Evolutionary conservation across 2,797 vertebrate genomes (phyloP).

Genomic region (Ptychadena robeensis): DNA sequence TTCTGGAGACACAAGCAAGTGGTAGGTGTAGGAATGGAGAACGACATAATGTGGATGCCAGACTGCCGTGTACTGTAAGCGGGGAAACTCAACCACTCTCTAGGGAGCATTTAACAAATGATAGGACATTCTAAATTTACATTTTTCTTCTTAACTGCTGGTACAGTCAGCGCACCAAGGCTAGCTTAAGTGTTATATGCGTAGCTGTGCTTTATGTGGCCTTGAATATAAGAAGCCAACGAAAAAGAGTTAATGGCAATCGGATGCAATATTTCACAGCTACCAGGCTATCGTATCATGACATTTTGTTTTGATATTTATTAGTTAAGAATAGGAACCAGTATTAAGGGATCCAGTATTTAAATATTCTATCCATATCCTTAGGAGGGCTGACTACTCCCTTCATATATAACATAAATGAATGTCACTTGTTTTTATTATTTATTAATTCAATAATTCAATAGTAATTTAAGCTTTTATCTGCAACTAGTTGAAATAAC

Average conservation of each 20-base stretch:
- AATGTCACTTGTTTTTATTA: too few relatives aligned
- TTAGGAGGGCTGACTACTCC: too few relatives aligned
- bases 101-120: slow-evolving; percentile 42
- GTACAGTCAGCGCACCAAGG: background rate
- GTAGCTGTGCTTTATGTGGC: background rate
- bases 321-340: too few relatives aligned
- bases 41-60: slow-evolving; percentile 25
- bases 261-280: too few relatives aligned
- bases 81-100: slow-evolving; percentile 27
- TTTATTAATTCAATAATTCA: too few relatives aligned
- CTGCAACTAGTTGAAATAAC: too few relatives aligned
- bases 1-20: slow-evolving; percentile 48
- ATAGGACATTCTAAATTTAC: slow-evolving; percentile 42
- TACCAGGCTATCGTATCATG: background rate
- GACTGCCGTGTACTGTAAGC: slow-evolving; percentile 33
- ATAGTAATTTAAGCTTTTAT: too few relatives aligned
- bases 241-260: too few relatives aligned
- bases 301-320: background rate
- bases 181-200: background rate
- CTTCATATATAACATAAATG: too few relatives aligned
- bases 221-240: background rate
- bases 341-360: too few relatives aligned
- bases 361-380: too few relatives aligned
- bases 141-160: slow-evolving; percentile 41
- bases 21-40: slow-evolving; percentile 16